phyloP scores from a whole-genome alignment of 2,113 vertebrate genomes.

The Mesoclemmys tuberculata region DNA sequence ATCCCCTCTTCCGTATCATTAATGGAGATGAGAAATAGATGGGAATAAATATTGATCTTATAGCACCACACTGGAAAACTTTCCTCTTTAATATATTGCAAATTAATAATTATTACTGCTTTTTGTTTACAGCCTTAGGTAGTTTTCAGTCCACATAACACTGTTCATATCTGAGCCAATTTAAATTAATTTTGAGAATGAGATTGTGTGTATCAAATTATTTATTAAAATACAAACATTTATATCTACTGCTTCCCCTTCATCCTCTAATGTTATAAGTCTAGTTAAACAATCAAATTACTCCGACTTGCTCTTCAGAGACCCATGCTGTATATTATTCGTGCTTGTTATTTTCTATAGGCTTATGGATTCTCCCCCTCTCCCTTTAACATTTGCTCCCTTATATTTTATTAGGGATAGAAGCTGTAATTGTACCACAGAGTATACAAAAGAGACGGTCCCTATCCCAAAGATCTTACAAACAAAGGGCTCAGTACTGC shows the following conservation, averaged over 20 bases:
- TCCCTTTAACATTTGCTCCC: not conserved
- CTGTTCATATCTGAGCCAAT: not conserved
- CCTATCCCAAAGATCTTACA: not conserved
- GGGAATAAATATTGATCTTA: not conserved
- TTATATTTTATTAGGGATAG: slow-evolving; percentile 53
- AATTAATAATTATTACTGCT: not conserved
- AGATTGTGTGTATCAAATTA: not conserved
- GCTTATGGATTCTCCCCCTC: not conserved
- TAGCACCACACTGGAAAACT: not conserved
- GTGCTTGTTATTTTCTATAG: slow-evolving; percentile 18
- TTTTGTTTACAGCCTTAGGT: not conserved
- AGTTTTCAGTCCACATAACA: slow-evolving; percentile 1
- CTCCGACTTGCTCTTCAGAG: slow-evolving; percentile 34
- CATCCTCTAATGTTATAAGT: not conserved
- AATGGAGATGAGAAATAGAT: not conserved
- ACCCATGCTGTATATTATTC: slow-evolving; percentile 2
- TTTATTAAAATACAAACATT: not conserved
- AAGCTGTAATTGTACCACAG: not conserved
- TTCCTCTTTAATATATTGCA: not conserved
- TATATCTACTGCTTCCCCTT: not conserved
- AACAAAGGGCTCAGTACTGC: not conserved
- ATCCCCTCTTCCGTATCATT: not conserved
- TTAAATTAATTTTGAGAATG: not conserved
- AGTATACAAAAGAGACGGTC: not conserved
- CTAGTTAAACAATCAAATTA: slow-evolving; percentile 47